These are phyloP conservation scores for Anoplophora glabripennis DNA, from an alignment of 1,140 invertebrate genomes.

Conservation along the genomic window DNA sequence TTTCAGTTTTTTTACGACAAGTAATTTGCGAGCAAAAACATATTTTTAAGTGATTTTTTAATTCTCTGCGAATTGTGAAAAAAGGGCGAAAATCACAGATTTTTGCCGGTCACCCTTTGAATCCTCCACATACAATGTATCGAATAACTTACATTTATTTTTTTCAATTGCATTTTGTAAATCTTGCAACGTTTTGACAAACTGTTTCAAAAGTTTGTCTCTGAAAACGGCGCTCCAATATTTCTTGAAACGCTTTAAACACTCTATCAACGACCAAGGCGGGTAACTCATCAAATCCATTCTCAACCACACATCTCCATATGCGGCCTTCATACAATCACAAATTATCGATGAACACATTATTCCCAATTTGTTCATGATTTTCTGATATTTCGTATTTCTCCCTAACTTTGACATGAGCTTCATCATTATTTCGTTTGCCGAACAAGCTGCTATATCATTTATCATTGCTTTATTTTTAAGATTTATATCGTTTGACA, in stretches of 20 bases:
- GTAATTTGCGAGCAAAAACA: too few relatives aligned
- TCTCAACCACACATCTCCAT: constrained; percentile 27
- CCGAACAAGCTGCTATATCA: constrained; percentile 19
- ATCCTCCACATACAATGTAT: too few relatives aligned
- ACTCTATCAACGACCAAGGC: constrained; percentile 31
- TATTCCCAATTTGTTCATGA: constrained; percentile 25
- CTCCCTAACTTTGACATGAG: constrained; percentile 9
- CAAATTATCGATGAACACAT: constrained; percentile 29
- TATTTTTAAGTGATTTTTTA: too few relatives aligned
- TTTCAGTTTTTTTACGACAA: too few relatives aligned
- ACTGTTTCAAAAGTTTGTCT: constrained; percentile 34
- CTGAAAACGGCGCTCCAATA: constrained; percentile 37
- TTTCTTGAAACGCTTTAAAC: constrained; percentile 29
- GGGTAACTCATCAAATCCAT: constrained; percentile 27
- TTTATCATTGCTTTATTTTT: constrained; percentile 31
- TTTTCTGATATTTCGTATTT: constrained; percentile 16
- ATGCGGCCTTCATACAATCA: constrained; percentile 33
- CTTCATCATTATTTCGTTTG: constrained; percentile 25
- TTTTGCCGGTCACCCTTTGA: too few relatives aligned
- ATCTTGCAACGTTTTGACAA: constrained; percentile 18
- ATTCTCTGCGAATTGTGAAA: too few relatives aligned
- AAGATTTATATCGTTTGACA: constrained; percentile 35
- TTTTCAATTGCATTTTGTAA: too few relatives aligned
- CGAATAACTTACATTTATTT: constrained; percentile 5
- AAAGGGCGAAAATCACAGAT: too few relatives aligned